Conservation (phyloP, 2,888 invertebrate species). For the Zele albiditarsus region DNA sequence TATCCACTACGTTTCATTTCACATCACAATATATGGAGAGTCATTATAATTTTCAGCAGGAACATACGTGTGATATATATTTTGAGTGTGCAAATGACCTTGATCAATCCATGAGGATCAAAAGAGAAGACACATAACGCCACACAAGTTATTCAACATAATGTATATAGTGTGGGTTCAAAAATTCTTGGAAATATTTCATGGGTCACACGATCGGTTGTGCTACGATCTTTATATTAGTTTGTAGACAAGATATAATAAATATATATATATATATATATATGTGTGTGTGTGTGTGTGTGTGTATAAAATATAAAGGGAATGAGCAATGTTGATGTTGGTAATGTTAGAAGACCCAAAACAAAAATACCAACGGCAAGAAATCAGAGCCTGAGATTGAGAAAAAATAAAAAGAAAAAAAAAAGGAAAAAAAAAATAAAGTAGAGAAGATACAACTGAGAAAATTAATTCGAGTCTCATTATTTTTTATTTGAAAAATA, state of each 20-base stretch:
- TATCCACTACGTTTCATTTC: neutral
- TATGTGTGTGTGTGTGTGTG: neutral
- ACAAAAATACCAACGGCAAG: neutral
- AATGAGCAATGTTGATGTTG: neutral
- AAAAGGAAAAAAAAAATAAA: neutral
- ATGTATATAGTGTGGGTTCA: neutral
- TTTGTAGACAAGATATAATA: neutral
- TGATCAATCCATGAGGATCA: constrained; percentile 14
- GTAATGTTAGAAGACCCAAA: constrained; percentile 2
- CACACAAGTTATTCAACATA: neutral
- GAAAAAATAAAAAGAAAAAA: neutral
- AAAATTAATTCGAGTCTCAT: constrained; percentile 16
- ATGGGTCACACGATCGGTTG: constrained; percentile 23
- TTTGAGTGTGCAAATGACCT: neutral
- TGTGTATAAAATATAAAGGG: neutral
- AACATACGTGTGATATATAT: neutral
- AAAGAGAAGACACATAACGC: constrained; percentile 14
- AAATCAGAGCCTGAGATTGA: constrained; percentile 16
- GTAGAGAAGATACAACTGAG: neutral
- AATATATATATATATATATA: neutral
- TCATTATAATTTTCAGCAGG: neutral
- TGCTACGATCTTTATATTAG: neutral
- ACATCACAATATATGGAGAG: neutral
- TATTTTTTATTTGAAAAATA: constrained; percentile 15
- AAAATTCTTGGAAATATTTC: constrained; percentile 16